These are phyloP conservation scores for Masnerella sp. DNA, from an alignment of 2,888 invertebrate species.

Conservation along the genomic window DNA sequence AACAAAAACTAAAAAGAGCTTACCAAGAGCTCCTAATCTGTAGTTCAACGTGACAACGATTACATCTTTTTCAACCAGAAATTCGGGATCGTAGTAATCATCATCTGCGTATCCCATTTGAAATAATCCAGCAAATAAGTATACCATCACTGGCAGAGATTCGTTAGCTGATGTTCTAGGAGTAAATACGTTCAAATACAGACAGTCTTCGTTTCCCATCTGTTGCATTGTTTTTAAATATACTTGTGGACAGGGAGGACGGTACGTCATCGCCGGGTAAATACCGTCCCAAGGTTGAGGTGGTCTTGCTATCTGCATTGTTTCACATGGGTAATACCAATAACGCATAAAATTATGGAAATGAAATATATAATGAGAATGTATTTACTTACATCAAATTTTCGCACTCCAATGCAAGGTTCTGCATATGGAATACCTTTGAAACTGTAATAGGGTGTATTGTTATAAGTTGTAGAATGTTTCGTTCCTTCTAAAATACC, in stretches of 20 bases:
- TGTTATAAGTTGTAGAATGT: constrained; percentile 61
- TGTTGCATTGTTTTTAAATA: constrained; percentile 64
- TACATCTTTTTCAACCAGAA: constrained; percentile 69
- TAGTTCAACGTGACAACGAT: constrained; percentile 71
- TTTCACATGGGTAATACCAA: neutral
- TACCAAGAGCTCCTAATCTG: constrained; percentile 71
- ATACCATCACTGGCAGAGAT: constrained; percentile 70
- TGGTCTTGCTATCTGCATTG: constrained; percentile 61
- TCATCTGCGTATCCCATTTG: constrained; percentile 67
- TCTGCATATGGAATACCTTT: constrained; percentile 73
- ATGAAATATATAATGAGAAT: neutral
- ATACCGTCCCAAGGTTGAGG: constrained; percentile 70
- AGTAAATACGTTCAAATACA: constrained; percentile 71
- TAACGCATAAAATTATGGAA: neutral
- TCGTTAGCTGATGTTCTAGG: constrained; percentile 64
- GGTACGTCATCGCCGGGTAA: constrained; percentile 69
- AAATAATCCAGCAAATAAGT: constrained; percentile 68
- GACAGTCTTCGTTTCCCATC: constrained; percentile 71
- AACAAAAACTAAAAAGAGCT: too few relatives aligned
- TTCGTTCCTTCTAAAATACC: constrained; percentile 69
- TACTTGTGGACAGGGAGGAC: constrained; percentile 68
- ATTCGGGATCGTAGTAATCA: constrained; percentile 69
- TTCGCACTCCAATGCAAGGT: constrained; percentile 68
- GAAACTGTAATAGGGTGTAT: constrained; percentile 68
- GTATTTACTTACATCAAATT: constrained; percentile 68